Conservation (phyloP, 2,113 vertebrate species). For the Upupa epops region DNA sequence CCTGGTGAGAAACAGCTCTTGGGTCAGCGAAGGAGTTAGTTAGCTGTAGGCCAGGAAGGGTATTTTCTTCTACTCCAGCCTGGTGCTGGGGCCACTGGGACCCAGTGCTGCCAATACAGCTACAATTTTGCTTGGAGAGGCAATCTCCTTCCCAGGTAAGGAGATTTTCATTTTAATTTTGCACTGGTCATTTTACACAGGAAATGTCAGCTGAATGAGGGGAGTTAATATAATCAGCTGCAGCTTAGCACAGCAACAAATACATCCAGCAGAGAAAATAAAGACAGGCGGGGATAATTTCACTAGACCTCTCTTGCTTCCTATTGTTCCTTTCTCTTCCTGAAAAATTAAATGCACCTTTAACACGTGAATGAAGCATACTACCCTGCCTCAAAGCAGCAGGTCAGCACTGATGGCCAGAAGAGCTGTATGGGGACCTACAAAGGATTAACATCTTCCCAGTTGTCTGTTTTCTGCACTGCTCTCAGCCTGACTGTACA, state of each 20-base stretch:
- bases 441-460: neutral
- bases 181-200: constrained; percentile 32
- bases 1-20: neutral
- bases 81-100: neutral
- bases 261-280: constrained; percentile 4
- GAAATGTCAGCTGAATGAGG: constrained; percentile 38
- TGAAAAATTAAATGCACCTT: neutral
- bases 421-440: neutral
- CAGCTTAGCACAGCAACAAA: neutral
- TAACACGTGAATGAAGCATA: neutral
- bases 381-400: neutral
- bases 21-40: neutral
- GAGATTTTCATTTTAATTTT: constrained; percentile 41
- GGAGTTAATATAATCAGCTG: constrained; percentile 23
- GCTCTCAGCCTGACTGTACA: rapidly evolving
- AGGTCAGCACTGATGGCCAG: neutral
- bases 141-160: neutral
- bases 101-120: neutral
- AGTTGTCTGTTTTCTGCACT: rapidly evolving
- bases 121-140: rapidly evolving
- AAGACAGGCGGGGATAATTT: neutral
- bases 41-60: neutral
- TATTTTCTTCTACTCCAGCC: neutral
- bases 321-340: neutral
- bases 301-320: neutral